Conservation (phyloP, 2,888 invertebrate genomes). For the Drepanosiphum platanoidis region DNA sequence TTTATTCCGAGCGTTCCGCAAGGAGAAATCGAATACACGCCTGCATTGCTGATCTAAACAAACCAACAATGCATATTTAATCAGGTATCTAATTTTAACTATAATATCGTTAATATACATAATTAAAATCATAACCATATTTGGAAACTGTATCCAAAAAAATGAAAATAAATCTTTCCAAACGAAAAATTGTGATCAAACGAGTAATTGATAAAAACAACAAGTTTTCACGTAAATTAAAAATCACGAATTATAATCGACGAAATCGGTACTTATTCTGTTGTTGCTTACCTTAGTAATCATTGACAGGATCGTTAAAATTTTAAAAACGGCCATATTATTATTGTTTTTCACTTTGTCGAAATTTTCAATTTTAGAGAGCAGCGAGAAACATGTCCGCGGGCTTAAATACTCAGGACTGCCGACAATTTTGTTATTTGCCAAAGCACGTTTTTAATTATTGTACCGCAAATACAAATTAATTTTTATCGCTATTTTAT, state of each 20-base stretch:
- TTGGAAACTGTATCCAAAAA: too few relatives aligned
- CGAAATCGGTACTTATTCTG: too few relatives aligned
- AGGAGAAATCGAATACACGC: background rate
- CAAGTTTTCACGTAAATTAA: too few relatives aligned
- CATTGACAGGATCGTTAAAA: background rate
- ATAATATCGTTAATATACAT: background rate
- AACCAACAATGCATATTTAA: background rate
- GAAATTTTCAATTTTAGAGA: background rate
- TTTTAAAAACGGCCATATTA: slow-evolving; percentile 6
- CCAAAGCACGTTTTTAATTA: background rate
- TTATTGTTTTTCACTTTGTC: background rate
- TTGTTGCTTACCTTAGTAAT: background rate
- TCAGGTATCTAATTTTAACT: background rate
- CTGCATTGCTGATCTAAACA: background rate
- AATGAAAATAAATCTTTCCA: too few relatives aligned
- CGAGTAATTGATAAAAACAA: too few relatives aligned
- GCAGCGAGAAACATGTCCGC: background rate
- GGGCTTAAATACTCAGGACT: slow-evolving; percentile 7
- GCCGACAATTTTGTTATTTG: background rate
- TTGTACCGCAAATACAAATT: background rate
- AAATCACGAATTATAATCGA: too few relatives aligned
- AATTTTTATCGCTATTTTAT: background rate
- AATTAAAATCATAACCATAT: background rate
- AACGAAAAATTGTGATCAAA: too few relatives aligned
- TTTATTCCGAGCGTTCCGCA: background rate